These are phyloP conservation scores for Naso thynnoides DNA, from an alignment of 2,797 vertebrate species.

Conservation along the genomic window DNA sequence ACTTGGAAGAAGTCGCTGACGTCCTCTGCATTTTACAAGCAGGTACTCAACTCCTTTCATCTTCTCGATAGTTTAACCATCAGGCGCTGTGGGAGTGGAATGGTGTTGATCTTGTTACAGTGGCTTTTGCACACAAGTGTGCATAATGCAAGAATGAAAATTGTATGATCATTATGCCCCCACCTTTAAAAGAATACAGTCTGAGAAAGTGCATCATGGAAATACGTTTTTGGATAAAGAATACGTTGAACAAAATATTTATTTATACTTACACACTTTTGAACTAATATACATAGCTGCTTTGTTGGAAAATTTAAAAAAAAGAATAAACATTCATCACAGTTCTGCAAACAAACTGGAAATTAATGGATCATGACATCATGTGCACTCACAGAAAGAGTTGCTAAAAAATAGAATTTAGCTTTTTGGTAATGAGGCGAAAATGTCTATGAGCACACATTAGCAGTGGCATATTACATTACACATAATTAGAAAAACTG, in stretches of 20 bases:
- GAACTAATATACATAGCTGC: no score
- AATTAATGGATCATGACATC: no score
- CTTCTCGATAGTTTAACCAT: neutral
- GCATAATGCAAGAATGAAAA: neutral
- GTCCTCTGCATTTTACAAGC: constrained; percentile 99
- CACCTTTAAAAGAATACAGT: neutral
- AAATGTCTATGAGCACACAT: neutral
- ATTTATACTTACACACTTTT: no score
- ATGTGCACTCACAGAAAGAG: neutral
- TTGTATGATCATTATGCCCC: neutral
- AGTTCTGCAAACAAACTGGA: no score
- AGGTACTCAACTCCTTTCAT: constrained; percentile 81
- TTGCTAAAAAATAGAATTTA: neutral
- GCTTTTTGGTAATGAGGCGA: neutral
- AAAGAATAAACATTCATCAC: no score
- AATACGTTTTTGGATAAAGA: neutral
- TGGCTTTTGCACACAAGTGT: neutral
- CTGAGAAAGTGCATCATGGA: neutral
- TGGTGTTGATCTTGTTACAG: neutral
- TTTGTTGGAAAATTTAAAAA: no score
- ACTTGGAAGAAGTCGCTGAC: constrained; percentile 97
- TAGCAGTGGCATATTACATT: neutral
- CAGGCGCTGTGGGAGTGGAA: neutral
- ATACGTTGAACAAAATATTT: neutral
- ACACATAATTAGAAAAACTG: neutral